Base-by-base conservation (phyloP, 2,888 invertebrate species). In the Schizaphis graminum region DNA sequence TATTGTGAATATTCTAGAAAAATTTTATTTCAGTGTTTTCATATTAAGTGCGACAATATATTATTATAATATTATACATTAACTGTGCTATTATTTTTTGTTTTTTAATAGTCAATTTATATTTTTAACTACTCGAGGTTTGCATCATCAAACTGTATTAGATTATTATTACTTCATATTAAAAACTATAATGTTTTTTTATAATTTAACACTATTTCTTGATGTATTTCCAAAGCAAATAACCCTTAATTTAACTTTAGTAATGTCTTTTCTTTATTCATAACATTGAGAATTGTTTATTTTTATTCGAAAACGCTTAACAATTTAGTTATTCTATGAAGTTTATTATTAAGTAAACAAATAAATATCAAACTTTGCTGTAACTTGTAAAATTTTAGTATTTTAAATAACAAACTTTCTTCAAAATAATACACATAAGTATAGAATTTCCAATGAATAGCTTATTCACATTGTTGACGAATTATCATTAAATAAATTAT, bases 301-400 rank as follows among this genome's bases (percentile, higher is more conserved):
- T 67, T 67, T 88, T 53, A n/a, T 92, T 67, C 47, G n/a, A 61
- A 77, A 88, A 41, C 47, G 67, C 88, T 92, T 88, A 53, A 67
- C 49, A 88, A 92, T 92, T 87, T 87, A 92, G 35, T 88, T 88
- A 92, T 67, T 53, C 87, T 26, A 87, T 35, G 26, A 92, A 92
- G 91, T 92, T 87, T 86, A 77, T 87, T 77, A 67, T 88, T 88
- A 92, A 92, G 87, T 77, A 92, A 92, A 88, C 88, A 88, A 67
- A 92, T 92, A 88, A 92, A 92, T 92, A 92, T 41, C 49, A 77
- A 92, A 92, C 88, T 88, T 92, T 53, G 16, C 67, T 21, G 44
- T 44, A 61, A 49, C 47, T 49, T 11, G 61, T 61, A 47, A 92
- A 87, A 92, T 41, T 47, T 5, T 61, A 49, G 47, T 87, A 56